These are phyloP conservation scores for Drosophila eohydei DNA, from an alignment of 2,888 invertebrate genomes.

Conservation along the genomic window DNA sequence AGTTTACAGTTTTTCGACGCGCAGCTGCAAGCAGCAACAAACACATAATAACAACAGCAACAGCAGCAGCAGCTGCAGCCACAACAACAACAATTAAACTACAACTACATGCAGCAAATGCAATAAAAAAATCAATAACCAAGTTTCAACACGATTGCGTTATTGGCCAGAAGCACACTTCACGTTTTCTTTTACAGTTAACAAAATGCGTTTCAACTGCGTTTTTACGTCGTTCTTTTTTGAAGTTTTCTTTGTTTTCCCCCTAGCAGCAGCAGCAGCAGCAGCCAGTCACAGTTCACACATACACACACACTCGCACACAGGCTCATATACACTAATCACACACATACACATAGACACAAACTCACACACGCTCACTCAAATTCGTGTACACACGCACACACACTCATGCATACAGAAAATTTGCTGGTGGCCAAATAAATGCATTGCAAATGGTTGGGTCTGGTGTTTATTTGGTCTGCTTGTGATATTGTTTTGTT, in stretches of 20 bases:
- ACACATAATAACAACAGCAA: conserved; percentile 30
- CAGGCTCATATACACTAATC: conserved; percentile 18
- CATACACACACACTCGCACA: conserved; percentile 26
- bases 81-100: conserved; percentile 52
- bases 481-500: conserved; percentile 49
- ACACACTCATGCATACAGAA: conserved; percentile 63
- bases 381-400: conserved; percentile 27
- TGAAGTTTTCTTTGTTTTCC: conserved; percentile 82
- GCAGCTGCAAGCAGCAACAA: conserved; percentile 55
- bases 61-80: conserved; percentile 44
- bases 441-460: conserved; percentile 53
- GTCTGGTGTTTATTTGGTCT: conserved; percentile 29
- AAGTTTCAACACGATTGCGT: conserved; percentile 39
- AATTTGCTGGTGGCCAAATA: conserved; percentile 55
- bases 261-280: conserved; percentile 50
- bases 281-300: conserved; percentile 63
- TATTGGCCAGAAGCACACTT: conserved; percentile 22
- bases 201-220: conserved; percentile 54
- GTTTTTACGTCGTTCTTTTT: conserved; percentile 78
- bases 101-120: conserved; percentile 63
- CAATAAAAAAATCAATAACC: conserved; percentile 69
- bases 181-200: conserved; percentile 16
- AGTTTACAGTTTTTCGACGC: conserved; percentile 56
- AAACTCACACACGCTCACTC: conserved; percentile 17
- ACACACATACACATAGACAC: conserved; percentile 46